Conservation (phyloP, 2,797 vertebrate species). For the Chelon labrosus region DNA sequence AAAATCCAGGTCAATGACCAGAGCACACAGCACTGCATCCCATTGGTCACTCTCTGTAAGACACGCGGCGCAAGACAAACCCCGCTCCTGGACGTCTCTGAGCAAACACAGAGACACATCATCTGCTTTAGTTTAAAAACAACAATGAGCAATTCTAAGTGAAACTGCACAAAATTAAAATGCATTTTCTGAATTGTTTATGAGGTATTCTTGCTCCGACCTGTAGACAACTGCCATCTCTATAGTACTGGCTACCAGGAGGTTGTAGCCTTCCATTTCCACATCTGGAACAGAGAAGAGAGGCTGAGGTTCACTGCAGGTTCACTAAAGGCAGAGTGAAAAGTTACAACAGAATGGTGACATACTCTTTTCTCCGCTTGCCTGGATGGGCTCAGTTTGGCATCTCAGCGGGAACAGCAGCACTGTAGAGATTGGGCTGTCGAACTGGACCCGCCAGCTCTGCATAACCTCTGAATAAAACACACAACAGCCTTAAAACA, state of each 20-base stretch:
- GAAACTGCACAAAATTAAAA: background rate
- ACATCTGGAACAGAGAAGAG: slow-evolving; percentile 54
- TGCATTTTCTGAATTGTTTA: background rate
- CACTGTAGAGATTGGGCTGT: slow-evolving; percentile 91
- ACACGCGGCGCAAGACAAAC: slow-evolving; percentile 82
- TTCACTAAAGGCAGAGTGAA: background rate
- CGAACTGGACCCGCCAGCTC: slow-evolving; percentile 90
- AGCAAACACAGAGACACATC: slow-evolving; percentile 28
- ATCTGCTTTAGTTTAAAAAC: background rate
- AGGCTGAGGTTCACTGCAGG: background rate
- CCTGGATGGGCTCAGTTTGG: slow-evolving; percentile 23
- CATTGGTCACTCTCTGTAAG: slow-evolving; percentile 90
- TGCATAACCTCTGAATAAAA: slow-evolving; percentile 85
- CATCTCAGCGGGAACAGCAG: slow-evolving; percentile 84
- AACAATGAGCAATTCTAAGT: background rate
- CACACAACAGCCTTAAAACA: slow-evolving; percentile 10
- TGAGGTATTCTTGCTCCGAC: slow-evolving; percentile 61
- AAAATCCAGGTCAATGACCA: slow-evolving; percentile 91
- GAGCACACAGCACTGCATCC: slow-evolving; percentile 90
- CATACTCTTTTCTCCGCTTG: slow-evolving; percentile 54
- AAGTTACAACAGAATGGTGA: background rate
- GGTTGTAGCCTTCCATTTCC: slow-evolving; percentile 79
- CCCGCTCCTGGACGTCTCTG: slow-evolving; percentile 88
- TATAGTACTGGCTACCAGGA: slow-evolving; percentile 90
- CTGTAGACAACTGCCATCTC: slow-evolving; percentile 93